Evolutionary conservation across 2,797 vertebrate genomes (phyloP), one percentile per base, ranked within the genome.

Genomic region (Heteromormyrus szaboi): DNA sequence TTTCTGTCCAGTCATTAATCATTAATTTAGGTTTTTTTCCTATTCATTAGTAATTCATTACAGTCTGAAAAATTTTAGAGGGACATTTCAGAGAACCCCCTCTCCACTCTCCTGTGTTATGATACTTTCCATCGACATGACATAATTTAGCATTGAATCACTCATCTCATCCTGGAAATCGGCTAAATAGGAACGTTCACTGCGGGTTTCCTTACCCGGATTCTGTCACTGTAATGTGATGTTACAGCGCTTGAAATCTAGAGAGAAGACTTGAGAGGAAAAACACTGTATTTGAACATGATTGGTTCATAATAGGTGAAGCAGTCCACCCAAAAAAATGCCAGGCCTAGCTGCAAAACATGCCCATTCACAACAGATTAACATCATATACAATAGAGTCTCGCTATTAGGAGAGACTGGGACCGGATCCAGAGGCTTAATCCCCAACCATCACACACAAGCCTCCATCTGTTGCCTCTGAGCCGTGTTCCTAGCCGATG

Each of bases 381-480:
- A 44, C 72, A 85, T 53, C 56, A 65, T 37, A 50, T 87, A 88
- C 87, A 87, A 89, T 84, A 65, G 76, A 87, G 33, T 65, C 72
- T 54, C 56, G 48, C 84, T 79, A 89, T 89, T 68, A 41, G 86
- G n/a, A 88, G 87, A 84, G 37, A 22, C 90, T 76, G 88, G 89
- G 93, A 90, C 90, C 92, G 92, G 93, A 94, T 94, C 93, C 90
- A 90, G 92, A 91, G 92, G 93, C 94, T 91, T 95, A 95, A 96
- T 95, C 94, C 94, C 91, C 90, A 50, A 89, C 93, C 93, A 94
- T 94, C 93, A 92, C 93, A 93, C 92, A 93, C 94, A 95, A 94
- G 95, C 94, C 93, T 91, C 95, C 96, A 96, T 96, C 96, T 96
- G 96, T 91, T 94, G 93, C 94, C 92, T 93, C 92, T 93, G 94